These are phyloP conservation scores for Crypturellus tataupa DNA, from an alignment of 2,797 vertebrate species.

Conservation along the genomic window DNA sequence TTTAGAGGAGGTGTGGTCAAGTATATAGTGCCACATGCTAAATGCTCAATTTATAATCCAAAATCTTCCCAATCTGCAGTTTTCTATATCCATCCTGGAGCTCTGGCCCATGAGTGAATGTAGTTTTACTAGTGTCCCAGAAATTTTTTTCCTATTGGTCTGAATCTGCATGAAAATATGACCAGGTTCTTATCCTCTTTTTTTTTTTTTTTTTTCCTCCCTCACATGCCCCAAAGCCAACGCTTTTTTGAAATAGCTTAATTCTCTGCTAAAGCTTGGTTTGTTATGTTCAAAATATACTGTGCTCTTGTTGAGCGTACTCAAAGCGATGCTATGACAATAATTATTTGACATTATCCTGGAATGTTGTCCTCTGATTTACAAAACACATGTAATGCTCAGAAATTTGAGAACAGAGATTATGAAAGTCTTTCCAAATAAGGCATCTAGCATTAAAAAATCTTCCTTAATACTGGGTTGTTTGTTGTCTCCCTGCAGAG, in stretches of 20 bases:
- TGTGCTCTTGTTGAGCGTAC: background rate
- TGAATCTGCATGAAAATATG: background rate
- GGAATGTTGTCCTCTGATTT: background rate
- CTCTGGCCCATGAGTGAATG: background rate
- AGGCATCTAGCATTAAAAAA: background rate
- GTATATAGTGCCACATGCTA: accelerated
- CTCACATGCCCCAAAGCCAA: background rate
- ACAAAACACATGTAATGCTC: background rate
- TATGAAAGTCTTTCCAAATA: background rate
- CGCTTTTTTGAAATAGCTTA: background rate
- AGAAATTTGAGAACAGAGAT: background rate
- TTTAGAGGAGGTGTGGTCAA: background rate
- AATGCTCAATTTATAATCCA: background rate
- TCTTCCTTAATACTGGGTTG: background rate
- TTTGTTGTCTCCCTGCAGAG: slow-evolving; percentile 82
- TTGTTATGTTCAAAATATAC: background rate
- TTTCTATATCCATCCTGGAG: background rate
- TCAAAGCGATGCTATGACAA: background rate
- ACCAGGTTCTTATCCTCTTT: background rate
- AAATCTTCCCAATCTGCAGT: background rate
- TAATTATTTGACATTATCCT: background rate
- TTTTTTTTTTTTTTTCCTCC: background rate
- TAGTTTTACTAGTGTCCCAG: background rate
- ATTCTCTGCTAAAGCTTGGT: background rate
- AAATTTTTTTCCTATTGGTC: background rate